Evolutionary conservation across 2,888 invertebrate species (phyloP).

Genomic region (Eutolmus rufibarbis): DNA sequence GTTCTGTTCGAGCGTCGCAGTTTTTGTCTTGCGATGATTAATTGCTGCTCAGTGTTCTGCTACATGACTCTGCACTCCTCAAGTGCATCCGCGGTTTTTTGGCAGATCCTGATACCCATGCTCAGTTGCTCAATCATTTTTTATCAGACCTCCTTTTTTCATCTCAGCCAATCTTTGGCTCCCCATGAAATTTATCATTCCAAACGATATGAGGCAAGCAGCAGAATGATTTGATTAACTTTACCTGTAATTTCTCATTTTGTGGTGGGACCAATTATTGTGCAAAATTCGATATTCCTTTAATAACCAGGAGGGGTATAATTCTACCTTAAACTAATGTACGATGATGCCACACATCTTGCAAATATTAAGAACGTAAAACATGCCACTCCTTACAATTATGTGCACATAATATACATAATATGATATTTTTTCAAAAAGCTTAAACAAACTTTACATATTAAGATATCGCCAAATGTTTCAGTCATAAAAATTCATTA

Average conservation of each 20-base stretch:
- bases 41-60: slow-evolving; percentile 9
- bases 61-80: slow-evolving; percentile 4
- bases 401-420: too few species aligned
- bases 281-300: neutral
- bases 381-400: neutral
- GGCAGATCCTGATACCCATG: slow-evolving; percentile 6
- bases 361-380: neutral
- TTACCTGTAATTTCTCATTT: neutral
- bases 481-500: too few species aligned
- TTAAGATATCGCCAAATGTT: too few species aligned
- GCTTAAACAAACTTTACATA: too few species aligned
- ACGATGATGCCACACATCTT: neutral
- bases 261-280: neutral
- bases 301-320: neutral
- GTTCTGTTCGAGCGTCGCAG: neutral
- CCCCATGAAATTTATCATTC: neutral
- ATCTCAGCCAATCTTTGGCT: neutral
- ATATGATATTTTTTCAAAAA: too few species aligned
- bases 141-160: neutral
- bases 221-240: neutral
- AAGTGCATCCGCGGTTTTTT: slow-evolving; percentile 13
- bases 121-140: neutral
- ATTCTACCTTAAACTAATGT: neutral
- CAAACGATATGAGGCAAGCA: neutral
- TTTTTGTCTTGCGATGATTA: neutral